Evolutionary conservation across 2,888 invertebrate species (phyloP).

Genomic region (Apamea epomidion): DNA sequence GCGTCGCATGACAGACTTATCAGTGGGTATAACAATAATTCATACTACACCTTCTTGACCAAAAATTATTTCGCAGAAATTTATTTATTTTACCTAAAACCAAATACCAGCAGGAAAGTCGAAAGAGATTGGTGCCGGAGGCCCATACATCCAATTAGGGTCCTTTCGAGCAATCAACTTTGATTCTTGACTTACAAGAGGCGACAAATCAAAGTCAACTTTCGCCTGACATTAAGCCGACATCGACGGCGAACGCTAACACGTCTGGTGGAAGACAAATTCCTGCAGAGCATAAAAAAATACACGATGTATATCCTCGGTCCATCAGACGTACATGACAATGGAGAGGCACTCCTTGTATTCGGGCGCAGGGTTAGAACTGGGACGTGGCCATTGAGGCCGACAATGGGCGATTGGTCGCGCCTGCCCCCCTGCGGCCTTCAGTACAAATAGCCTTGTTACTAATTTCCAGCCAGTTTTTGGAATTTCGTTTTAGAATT

Average conservation of each 20-base stretch:
- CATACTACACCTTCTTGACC: conserved; percentile 19
- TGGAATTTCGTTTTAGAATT: conserved; percentile 36
- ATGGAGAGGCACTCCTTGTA: conserved; percentile 48
- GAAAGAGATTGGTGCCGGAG: not conserved
- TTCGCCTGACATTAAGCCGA: conserved; percentile 4
- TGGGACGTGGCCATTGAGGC: conserved; percentile 50
- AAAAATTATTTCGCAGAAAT: conserved; percentile 16
- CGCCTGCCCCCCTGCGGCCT: conserved; percentile 41
- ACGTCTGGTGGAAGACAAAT: not conserved
- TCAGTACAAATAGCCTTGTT: conserved; percentile 44
- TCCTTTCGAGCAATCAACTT: not conserved
- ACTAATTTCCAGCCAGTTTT: conserved; percentile 41
- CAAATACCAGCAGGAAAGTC: not conserved
- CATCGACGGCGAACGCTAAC: not conserved
- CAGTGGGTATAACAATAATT: conserved; percentile 38
- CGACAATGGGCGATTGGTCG: conserved; percentile 52
- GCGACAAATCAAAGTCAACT: not conserved
- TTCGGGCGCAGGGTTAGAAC: conserved; percentile 41
- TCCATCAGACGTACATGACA: conserved; percentile 42
- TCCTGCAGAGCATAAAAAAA: conserved; percentile 20
- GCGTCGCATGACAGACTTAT: conserved; percentile 39
- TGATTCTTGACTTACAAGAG: not conserved
- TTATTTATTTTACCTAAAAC: not conserved
- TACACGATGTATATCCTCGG: conserved; percentile 19
- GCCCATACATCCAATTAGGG: not conserved